Conservation (phyloP, 30 jellyfish, hydroid and myxozoan genomes). For the Aurelia aurita region DNA sequence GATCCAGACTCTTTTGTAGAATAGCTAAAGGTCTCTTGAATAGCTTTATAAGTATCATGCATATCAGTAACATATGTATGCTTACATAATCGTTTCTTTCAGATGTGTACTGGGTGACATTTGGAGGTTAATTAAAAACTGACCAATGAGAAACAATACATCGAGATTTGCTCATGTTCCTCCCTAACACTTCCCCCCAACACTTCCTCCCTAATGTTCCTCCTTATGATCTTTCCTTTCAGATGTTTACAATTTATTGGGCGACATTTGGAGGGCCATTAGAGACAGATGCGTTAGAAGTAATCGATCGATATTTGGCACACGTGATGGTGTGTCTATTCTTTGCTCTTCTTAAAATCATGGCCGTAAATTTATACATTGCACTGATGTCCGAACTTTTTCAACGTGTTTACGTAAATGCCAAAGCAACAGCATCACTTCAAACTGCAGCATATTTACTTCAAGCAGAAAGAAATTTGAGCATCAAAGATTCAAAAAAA, state of each 20-base stretch:
- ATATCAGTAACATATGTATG: no score
- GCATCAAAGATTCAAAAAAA: conserved; percentile 5
- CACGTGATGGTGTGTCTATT: conserved; percentile 38
- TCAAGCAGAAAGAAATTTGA: conserved; percentile 48
- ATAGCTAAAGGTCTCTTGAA: no score
- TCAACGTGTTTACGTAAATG: conserved; percentile 57
- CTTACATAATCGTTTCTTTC: neutral
- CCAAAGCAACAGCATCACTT: conserved; percentile 72
- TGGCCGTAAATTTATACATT: conserved; percentile 53
- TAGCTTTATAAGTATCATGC: no score
- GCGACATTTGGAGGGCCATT: conserved; percentile 49
- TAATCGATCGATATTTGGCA: conserved; percentile 33
- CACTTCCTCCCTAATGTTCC: no score
- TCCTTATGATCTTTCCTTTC: neutral
- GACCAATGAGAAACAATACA: conserved; percentile 35
- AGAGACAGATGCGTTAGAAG: conserved; percentile 23
- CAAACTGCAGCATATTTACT: conserved; percentile 61
- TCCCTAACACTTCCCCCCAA: no score
- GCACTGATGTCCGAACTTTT: conserved; percentile 45
- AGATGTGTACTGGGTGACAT: conserved; percentile 52
- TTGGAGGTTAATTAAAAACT: conserved; percentile 37
- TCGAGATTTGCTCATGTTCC: neutral
- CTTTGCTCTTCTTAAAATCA: conserved; percentile 41
- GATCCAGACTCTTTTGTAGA: no score
- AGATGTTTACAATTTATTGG: conserved; percentile 37